A percentile compares a stretch with the other conserved stretches of the same genome.
These are phyloP conservation scores for Campopleginae sp. DNA, from an alignment of 2,888 invertebrate genomes.

Conservation along the genomic window DNA sequence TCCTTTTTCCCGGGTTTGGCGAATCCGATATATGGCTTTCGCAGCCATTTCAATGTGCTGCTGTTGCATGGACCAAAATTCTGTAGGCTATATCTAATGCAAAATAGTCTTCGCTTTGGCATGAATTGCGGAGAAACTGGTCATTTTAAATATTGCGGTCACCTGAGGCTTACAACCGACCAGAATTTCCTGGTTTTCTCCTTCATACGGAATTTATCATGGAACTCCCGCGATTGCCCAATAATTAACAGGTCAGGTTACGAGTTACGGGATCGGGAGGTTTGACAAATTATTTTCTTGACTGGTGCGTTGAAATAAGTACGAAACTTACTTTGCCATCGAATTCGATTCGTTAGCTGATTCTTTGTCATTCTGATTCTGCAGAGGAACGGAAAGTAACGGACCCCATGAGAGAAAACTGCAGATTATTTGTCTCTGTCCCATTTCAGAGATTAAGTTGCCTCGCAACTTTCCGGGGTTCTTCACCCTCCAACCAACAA, in stretches of 20 bases:
- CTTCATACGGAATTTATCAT: not conserved
- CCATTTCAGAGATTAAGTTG: constrained; percentile 54
- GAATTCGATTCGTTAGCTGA: not conserved
- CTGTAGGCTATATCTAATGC: not conserved
- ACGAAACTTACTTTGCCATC: not conserved
- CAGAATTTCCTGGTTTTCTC: not conserved
- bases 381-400: constrained; percentile 33
- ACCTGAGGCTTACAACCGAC: not conserved
- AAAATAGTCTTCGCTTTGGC: not conserved
- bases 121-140: not conserved
- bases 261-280: not conserved
- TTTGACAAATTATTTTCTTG: not conserved
- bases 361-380: constrained; percentile 5
- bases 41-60: constrained; percentile 54
- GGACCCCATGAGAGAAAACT: not conserved
- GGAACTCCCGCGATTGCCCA: not conserved
- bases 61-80: constrained; percentile 31
- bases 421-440: constrained; percentile 40
- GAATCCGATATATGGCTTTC: constrained; percentile 55
- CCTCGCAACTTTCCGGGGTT: constrained; percentile 7
- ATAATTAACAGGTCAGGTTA: not conserved
- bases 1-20: constrained; percentile 47
- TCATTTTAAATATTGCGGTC: not conserved
- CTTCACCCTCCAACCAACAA: not conserved
- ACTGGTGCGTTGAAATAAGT: not conserved